Percentiles rank a stretch among this genome's conserved stretches.
These are phyloP conservation scores for Ceratotherium simum DNA, from an alignment of 2,113 vertebrate genomes.

Conservation along the genomic window DNA sequence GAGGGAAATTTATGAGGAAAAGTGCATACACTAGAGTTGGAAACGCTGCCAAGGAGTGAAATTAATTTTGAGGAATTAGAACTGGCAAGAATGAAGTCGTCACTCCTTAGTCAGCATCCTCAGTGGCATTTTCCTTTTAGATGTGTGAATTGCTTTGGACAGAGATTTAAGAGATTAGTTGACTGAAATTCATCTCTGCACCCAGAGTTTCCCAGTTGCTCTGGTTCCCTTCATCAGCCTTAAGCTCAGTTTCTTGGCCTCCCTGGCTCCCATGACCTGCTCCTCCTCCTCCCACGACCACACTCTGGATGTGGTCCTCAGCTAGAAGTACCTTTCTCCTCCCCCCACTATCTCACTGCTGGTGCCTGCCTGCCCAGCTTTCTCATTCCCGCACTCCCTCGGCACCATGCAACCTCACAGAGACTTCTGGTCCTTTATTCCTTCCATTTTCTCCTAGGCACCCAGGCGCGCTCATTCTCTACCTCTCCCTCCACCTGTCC, in stretches of 20 bases:
- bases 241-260: neutral
- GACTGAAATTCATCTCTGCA: neutral
- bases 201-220: neutral
- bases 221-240: neutral
- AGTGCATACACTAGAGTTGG: neutral
- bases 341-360: too few species aligned
- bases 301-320: neutral
- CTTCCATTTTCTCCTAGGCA: too few species aligned
- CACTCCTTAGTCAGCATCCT: neutral
- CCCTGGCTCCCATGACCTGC: neutral
- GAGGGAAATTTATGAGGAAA: neutral
- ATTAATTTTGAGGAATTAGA: neutral
- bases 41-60: neutral
- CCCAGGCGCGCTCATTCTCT: too few species aligned
- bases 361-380: too few species aligned
- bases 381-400: too few species aligned
- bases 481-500: too few species aligned
- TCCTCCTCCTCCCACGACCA: neutral
- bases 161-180: neutral
- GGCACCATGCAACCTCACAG: too few species aligned
- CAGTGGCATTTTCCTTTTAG: neutral
- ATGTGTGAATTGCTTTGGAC: neutral
- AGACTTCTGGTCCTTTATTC: too few species aligned
- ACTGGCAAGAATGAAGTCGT: neutral
- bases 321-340: neutral